phyloP scores from a whole-genome alignment of 92 coral and sea anemone species.

The Porites cylindrica region DNA sequence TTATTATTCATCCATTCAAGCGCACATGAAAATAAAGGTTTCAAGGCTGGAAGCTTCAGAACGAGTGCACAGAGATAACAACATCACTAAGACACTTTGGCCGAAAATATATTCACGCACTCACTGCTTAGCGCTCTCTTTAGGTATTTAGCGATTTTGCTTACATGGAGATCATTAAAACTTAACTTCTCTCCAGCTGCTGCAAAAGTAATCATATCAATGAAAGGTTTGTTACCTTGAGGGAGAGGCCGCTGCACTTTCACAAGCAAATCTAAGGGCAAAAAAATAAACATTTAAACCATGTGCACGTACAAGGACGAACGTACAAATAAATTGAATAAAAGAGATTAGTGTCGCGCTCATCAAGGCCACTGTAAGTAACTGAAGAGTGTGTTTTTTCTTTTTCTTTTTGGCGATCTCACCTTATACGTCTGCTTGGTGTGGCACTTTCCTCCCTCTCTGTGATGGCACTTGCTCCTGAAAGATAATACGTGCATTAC shows the following conservation, averaged over 20 bases:
- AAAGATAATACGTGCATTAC: not conserved
- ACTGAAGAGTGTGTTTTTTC: no score
- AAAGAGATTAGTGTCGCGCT: no score
- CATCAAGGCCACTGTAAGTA: no score
- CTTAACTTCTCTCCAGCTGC: not conserved
- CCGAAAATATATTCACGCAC: not conserved
- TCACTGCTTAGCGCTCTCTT: not conserved
- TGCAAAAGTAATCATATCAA: not conserved
- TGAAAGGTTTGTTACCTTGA: constrained; percentile 35
- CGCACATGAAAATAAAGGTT: no score
- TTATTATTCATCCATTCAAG: no score
- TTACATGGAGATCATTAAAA: no score
- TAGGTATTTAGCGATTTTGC: not conserved
- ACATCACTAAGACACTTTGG: not conserved
- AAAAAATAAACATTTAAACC: not conserved
- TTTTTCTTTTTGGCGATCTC: not conserved
- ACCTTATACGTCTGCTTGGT: constrained; percentile 87
- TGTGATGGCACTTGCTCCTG: not conserved
- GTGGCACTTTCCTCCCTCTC: constrained; percentile 48
- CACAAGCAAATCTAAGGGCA: constrained; percentile 61
- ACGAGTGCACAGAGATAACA: no score
- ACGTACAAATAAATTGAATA: not conserved
- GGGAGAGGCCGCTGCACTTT: constrained; percentile 54
- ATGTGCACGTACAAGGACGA: not conserved
- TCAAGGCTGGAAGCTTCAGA: no score